Percentiles rank a stretch among this genome's conserved stretches.
Evolutionary conservation across 1,140 invertebrate species (phyloP).

Genomic region (Drosophila tristis): DNA sequence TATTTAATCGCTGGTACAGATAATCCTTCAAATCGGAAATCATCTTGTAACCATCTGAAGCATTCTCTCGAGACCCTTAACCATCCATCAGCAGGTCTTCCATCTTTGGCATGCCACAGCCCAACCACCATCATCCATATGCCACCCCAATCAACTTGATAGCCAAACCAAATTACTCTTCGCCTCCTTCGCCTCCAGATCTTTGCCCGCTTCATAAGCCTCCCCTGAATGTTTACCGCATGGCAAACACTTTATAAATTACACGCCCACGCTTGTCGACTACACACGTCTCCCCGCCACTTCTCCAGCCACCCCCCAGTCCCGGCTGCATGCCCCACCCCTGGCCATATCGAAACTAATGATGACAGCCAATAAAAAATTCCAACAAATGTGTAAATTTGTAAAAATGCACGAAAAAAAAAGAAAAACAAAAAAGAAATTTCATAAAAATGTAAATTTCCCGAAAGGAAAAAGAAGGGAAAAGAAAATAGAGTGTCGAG

Average conservation of each 20-base stretch:
- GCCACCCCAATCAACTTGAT: conserved; percentile 38
- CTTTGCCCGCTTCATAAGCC: conserved; percentile 4
- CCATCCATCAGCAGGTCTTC: conserved; percentile 1
- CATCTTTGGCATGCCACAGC: conserved; percentile 14
- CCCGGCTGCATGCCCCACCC: conserved; percentile 8
- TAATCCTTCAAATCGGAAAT: conserved; percentile 9
- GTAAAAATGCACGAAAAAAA: conserved; percentile 58
- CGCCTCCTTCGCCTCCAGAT: conserved; percentile 41
- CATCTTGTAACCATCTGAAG: conserved; percentile 22
- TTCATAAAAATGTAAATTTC: conserved; percentile 70
- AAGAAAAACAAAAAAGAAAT: conserved; percentile 41
- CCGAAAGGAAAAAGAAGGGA: conserved; percentile 13
- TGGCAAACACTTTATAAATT: conserved; percentile 53
- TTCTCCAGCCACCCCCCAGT: neutral
- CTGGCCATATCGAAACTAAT: conserved; percentile 68
- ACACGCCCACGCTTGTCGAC: conserved; percentile 67
- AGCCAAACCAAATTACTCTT: conserved; percentile 46
- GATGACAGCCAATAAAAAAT: conserved; percentile 80
- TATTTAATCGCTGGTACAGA: neutral
- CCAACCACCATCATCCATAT: conserved; percentile 23
- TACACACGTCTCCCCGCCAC: conserved; percentile 20
- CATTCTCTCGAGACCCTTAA: conserved; percentile 17
- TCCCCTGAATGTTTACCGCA: conserved; percentile 23
- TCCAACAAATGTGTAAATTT: conserved; percentile 78
- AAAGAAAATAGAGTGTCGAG: conserved; percentile 11